Evolutionary conservation across 2,113 vertebrate genomes (phyloP), one percentile per base, ranked within the genome.

Genomic region (Tachuris rubrigastra): DNA sequence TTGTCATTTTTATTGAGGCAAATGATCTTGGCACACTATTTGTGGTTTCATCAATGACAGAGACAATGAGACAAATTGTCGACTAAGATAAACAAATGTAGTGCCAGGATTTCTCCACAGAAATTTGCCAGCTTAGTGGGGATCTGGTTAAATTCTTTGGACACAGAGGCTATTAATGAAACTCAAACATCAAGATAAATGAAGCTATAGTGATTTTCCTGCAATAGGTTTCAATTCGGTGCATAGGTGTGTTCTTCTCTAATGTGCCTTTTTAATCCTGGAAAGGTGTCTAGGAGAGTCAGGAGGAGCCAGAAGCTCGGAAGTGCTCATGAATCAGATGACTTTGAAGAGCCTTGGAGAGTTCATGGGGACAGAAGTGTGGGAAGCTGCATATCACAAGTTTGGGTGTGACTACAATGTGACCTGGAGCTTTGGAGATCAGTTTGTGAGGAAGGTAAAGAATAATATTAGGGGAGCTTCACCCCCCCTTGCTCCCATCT

Each of bases 41-140:
- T 95, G 91, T 95, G 89, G 94, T 96, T 96, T 94, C 85, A 89
- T 81, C 68, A 67, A 17, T 93, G 75, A 77, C 81, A 90, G 49
- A 92, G 85, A 96, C 95, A 96, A 95, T 93, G 87, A 96, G 56
- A 95, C 82, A 96, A 96, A 93, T 78, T 84, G 90, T 95, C 0
- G 0, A 84, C 92, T 84, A 96, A 87, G 73, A 96, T 92, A 94
- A 97, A 95, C 86, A 92, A 96, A 90, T 50, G 56, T 39, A 41
- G 53, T 94, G 95, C 92, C 90, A 89, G 65, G 65, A 88, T 90
- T 96, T 92, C 90, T 94, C 44, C 69, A 58, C 56, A 92, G 79
- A 93, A 72, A 47, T 81, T 63, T 86, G 68, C 72, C 69, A 85
- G 44, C 76, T 88, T 85, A 74, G 35, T 25, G 1, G 15, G 50